Percentiles rank a stretch among this genome's conserved stretches.
phyloP scores from a whole-genome alignment of 2,113 vertebrate species.

The Arizona elegans region DNA sequence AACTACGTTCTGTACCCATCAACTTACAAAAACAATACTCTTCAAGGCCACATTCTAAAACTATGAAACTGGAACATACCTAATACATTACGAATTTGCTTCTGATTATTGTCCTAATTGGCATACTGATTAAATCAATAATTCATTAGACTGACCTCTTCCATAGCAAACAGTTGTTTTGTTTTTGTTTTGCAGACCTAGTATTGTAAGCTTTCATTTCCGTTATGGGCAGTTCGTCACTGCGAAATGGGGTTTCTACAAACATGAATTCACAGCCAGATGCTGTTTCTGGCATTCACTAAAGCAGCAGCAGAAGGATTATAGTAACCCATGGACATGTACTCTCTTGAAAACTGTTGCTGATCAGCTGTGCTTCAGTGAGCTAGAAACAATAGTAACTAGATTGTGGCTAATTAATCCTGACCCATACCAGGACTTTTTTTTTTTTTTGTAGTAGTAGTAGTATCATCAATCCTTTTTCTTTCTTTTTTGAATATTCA shows the following conservation, averaged over 20 bases:
- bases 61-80: constrained; percentile 50
- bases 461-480: not conserved
- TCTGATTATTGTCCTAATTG: constrained; percentile 64
- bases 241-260: not conserved
- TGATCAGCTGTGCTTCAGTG: not conserved
- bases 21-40: not conserved
- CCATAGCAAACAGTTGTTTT: constrained; percentile 48
- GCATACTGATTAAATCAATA: constrained; percentile 60
- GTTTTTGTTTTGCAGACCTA: constrained; percentile 32
- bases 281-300: not conserved
- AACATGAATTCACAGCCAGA: not conserved
- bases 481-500: not conserved
- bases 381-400: constrained; percentile 13
- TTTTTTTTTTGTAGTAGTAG: not conserved
- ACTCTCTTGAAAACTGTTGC: constrained; percentile 15
- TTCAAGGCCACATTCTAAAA: constrained; percentile 35
- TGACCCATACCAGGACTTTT: not conserved
- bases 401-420: constrained; percentile 6
- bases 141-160: constrained; percentile 57
- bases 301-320: not conserved
- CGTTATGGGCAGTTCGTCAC: constrained; percentile 8
- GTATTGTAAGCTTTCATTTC: constrained; percentile 48
- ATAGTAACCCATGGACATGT: fast-evolving
- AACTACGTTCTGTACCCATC: not conserved
- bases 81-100: constrained; percentile 61